A percentile compares a stretch with the other conserved stretches of the same genome.
Conservation (phyloP, 1,140 invertebrate species). For the Patella vulgata region DNA sequence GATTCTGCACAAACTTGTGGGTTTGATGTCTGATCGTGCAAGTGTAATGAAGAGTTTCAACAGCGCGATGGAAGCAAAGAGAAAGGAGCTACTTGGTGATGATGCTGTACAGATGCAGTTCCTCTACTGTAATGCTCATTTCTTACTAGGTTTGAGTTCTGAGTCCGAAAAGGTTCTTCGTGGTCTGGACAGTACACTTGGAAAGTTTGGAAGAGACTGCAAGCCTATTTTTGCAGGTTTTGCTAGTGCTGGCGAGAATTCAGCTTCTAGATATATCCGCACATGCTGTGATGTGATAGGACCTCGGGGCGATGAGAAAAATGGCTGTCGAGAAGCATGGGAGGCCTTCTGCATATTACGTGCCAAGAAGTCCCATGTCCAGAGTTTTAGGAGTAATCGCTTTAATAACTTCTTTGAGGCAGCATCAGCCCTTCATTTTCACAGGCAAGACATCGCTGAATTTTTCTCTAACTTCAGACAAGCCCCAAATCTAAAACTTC, state of each 20-base stretch:
- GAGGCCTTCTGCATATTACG: background rate
- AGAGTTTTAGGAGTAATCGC: background rate
- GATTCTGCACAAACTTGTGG: background rate
- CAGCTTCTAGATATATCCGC: background rate
- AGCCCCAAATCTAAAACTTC: background rate
- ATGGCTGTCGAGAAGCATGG: conserved; percentile 12
- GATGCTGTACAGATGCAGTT: conserved; percentile 10
- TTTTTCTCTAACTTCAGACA: background rate
- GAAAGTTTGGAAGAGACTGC: background rate
- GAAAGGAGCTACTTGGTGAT: background rate
- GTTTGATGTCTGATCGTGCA: conserved; percentile 12
- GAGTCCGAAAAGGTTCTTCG: background rate
- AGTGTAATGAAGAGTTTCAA: conserved; percentile 5
- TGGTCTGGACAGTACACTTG: background rate
- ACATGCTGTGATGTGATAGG: conserved; percentile 2
- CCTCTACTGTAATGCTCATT: conserved; percentile 14
- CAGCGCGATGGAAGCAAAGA: background rate
- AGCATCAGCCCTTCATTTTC: conserved; percentile 3
- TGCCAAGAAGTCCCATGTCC: background rate
- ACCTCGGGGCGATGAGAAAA: conserved; percentile 12
- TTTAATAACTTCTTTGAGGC: conserved; percentile 9
- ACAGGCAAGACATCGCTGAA: background rate
- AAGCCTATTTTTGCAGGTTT: background rate
- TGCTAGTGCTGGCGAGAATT: background rate
- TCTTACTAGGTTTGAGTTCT: background rate